Percentiles rank a stretch among this genome's conserved stretches.
These are phyloP conservation scores for Alviniconcha marisindica DNA, from an alignment of 1,140 invertebrate genomes.

Conservation along the genomic window DNA sequence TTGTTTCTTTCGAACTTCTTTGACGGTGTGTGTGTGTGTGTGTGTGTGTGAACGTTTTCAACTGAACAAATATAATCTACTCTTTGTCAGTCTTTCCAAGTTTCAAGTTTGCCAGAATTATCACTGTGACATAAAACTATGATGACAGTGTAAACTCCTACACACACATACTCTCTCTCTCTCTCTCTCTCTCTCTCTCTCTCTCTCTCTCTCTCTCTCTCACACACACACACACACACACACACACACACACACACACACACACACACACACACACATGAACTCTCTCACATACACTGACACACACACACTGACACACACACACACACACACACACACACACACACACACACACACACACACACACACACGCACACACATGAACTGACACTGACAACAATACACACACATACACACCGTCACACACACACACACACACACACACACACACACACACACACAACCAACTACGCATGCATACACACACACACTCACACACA, in stretches of 20 bases:
- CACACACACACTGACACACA: not conserved
- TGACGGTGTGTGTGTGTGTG: too few species aligned
- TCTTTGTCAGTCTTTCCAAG: too few species aligned
- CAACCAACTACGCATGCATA: not conserved
- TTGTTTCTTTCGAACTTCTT: too few species aligned
- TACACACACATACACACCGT: conserved; percentile 8
- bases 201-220: too few species aligned
- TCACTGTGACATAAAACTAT: too few species aligned
- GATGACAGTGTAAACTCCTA: too few species aligned
- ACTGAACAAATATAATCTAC: too few species aligned
- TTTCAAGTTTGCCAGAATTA: too few species aligned
- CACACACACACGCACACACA: not conserved
- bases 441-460: not conserved
- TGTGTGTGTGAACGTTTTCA: too few species aligned
- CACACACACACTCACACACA: not conserved
- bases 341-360: not conserved
- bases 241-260: conserved; percentile 8
- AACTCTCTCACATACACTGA: not conserved
- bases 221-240: not conserved
- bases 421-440: conserved; percentile 10
- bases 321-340: not conserved
- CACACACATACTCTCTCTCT: too few species aligned
- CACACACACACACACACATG: conserved; percentile 11
- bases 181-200: too few species aligned
- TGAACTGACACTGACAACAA: not conserved